Base-by-base conservation (phyloP, 1,140 invertebrate species). In the Ganaspis sp. region DNA sequence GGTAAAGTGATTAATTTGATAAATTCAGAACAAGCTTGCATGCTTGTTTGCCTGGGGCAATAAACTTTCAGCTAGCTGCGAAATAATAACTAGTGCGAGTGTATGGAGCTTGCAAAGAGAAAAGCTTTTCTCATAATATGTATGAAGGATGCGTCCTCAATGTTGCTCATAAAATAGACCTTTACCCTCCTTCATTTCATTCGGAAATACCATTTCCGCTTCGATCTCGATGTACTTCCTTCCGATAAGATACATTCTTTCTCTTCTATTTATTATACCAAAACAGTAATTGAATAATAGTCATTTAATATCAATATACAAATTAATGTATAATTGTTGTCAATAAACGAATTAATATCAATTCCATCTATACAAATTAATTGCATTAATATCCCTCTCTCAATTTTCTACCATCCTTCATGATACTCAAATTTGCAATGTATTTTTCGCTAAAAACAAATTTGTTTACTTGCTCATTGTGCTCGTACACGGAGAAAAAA, bases 221-320 rank as follows among this genome's bases (percentile, higher is more conserved):
- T 64, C 54, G 54, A 64, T 64, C 54, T 64, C 23, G 54, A 29
- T 64, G 54, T 23, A 64, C 17, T 64, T 64, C 54, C 54, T 64
- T 64, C 54, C 54, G 54, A 2, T 26, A 15, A 64, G 23, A 58
- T n/a, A 21, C 2, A 19, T 21, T 58, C 53, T 21, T 9, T 21
- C 0, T 4, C 9, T 19, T 19, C 4, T 19, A n/a, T 53, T 53
- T 19, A 4, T 17, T n/a, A 53, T 19, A 2, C 8, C 19, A 38
- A 38, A 38, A n/a, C 17, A n/a, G n/a, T 5, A 17, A 53, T 53
- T 53, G 4, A n/a, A n/a, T n/a, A n/a, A n/a, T n/a, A n/a, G n/a
- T n/a, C n/a, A n/a, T n/a, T n/a, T n/a, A n/a, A n/a, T n/a, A n/a
- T n/a, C n/a, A n/a, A n/a, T n/a, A n/a, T n/a, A n/a, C n/a, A n/a